These are phyloP conservation scores for Drosophila lacertosa DNA, from an alignment of 1,140 invertebrate species.

Conservation along the genomic window DNA sequence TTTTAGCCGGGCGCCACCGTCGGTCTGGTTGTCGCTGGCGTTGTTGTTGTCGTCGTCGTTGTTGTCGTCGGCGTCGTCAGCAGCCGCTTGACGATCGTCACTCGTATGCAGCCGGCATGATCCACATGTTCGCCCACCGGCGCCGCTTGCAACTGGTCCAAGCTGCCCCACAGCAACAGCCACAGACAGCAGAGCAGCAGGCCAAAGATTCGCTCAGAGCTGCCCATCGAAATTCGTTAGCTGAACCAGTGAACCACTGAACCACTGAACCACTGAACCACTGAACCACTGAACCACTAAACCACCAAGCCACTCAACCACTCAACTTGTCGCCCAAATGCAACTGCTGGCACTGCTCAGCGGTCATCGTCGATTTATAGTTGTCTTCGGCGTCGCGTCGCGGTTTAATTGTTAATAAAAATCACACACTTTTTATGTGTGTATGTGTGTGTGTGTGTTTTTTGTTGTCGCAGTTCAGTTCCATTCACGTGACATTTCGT, in stretches of 20 bases:
- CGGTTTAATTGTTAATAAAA: conserved; percentile 5
- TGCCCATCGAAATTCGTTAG: conserved; percentile 1
- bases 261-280: conserved; percentile 2
- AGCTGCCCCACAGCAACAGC: neutral
- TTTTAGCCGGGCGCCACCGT: conserved; percentile 52
- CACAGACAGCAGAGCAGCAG: conserved; percentile 12
- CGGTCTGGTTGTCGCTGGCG: conserved; percentile 19
- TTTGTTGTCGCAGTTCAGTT: neutral
- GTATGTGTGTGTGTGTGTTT: neutral
- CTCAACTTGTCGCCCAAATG: conserved; percentile 8
- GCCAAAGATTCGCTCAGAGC: neutral
- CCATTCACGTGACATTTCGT: conserved; percentile 17
- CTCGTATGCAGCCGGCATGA: conserved; percentile 60
- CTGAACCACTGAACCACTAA: neutral
- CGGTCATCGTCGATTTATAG: conserved; percentile 26
- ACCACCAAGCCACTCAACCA: conserved; percentile 2
- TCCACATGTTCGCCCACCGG: conserved; percentile 61
- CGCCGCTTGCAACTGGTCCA: conserved; percentile 6
- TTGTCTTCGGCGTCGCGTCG: conserved; percentile 5
- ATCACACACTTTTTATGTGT: conserved; percentile 9
- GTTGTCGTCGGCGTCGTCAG: conserved; percentile 33
- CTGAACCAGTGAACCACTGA: conserved; percentile 5
- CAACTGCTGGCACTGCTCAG: conserved; percentile 10
- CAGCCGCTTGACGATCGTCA: conserved; percentile 56
- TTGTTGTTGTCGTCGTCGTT: conserved; percentile 52